Evolutionary conservation across 2,888 invertebrate genomes (phyloP), one percentile per base, ranked within the genome.

Genomic region (Amiota communis): DNA sequence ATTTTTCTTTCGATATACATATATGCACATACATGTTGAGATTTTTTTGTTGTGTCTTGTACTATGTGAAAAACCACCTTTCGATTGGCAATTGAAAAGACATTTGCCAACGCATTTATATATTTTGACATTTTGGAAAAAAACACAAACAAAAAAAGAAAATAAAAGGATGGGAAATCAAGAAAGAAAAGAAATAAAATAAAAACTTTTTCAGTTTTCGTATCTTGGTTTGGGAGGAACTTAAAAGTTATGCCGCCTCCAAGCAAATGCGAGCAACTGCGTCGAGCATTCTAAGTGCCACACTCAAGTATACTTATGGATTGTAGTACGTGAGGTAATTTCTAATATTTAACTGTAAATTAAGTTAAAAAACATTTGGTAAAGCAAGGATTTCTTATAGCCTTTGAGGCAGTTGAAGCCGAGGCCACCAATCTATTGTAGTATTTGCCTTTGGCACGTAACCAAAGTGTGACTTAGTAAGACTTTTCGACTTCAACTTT

Each of bases 271-370:
- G n/a, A 46, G 36, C 46, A 63, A 11, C 36, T 53, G 20, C 53
- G 13, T 8, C 11, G 53, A 10, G 9, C 67, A 47, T n/a, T 46
- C 53, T 17, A 15, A 61, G 2, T 36, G n/a, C 63, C 36, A n/a
- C 36, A 36, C 48, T 47, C 48, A 47, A 48, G 65, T 17, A 68
- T 68, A 51, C 77, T 79, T 77, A 76, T 77, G 77, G 75, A 70
- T 65, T 67, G 81, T 36, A 36, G 36, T 79, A 85, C 85, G 86
- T 85, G 86, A 86, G 84, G 82, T 83, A 85, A 85, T 85, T 85
- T 86, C 79, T 83, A 86, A 86, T 86, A 86, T 82, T 83, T 84
- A 81, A 78, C 81, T 79, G 81, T 78, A 80, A 85, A 85, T 86
- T 81, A 81, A 86, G 84, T 85, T 86, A 77, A 69, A 69, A 72